Percentiles rank a stretch among this genome's conserved stretches.
phyloP scores from a whole-genome alignment of 2,888 invertebrate genomes.

The Polia nebulosa region DNA sequence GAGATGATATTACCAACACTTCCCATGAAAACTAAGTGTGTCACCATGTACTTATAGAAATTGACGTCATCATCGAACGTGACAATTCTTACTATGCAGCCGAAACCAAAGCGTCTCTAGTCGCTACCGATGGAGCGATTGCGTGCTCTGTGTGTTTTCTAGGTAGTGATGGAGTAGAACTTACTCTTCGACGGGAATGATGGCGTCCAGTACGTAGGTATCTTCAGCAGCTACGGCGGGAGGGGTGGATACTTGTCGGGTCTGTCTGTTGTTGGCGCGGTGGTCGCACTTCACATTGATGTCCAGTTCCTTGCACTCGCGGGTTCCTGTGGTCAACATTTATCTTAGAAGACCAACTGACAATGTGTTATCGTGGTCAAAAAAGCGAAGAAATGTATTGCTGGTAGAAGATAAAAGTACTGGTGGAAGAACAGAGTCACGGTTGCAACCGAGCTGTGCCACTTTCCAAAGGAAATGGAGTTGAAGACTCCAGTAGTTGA shows the following conservation, averaged over 20 bases:
- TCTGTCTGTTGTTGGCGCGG: constrained; percentile 92
- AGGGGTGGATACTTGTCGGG: constrained; percentile 91
- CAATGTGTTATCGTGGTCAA: too few species aligned
- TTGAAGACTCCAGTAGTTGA: too few species aligned
- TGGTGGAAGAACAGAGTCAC: background rate
- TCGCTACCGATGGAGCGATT: background rate
- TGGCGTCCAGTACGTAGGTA: constrained; percentile 95
- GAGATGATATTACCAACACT: background rate
- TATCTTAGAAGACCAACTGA: background rate
- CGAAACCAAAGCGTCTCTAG: background rate
- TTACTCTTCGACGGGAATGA: constrained; percentile 97
- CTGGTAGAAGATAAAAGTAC: background rate
- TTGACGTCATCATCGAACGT: background rate
- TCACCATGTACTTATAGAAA: background rate
- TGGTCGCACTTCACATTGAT: constrained; percentile 98
- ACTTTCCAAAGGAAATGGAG: background rate
- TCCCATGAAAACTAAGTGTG: background rate
- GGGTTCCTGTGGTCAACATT: constrained; percentile 88
- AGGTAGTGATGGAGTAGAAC: constrained; percentile 75
- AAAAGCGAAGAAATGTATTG: too few species aligned
- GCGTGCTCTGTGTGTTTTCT: background rate
- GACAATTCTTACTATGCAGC: background rate
- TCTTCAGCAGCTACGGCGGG: constrained; percentile 93
- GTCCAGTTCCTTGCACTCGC: constrained; percentile 97
- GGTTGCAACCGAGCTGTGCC: too few species aligned